These are phyloP conservation scores for Cantharis nigra DNA, from an alignment of 2,888 invertebrate genomes.

Conservation along the genomic window DNA sequence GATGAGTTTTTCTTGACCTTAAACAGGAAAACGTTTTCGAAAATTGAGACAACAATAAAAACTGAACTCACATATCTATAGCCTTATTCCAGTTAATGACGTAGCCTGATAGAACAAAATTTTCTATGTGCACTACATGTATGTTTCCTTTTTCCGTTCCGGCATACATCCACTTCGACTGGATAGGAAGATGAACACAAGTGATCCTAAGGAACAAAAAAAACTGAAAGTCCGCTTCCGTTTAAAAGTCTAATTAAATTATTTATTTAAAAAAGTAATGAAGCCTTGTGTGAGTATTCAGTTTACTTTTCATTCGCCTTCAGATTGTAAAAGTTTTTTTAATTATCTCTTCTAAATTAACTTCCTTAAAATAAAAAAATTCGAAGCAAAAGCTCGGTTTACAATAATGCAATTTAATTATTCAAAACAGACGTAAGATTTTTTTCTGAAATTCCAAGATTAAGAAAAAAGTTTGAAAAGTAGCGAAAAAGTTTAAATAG, in stretches of 20 bases:
- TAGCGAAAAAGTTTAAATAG: not conserved
- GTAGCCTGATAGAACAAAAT: constrained; percentile 95
- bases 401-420: not conserved
- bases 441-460: not conserved
- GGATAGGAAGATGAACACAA: constrained; percentile 91
- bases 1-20: constrained; percentile 93
- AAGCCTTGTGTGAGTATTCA: not conserved
- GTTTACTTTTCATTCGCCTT: not conserved
- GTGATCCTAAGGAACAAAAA: constrained; percentile 79
- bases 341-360: not conserved
- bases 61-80: constrained; percentile 91
- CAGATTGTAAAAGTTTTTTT: not conserved
- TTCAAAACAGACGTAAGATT: not conserved
- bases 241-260: not conserved
- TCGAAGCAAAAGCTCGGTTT: not conserved
- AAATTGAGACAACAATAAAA: not conserved
- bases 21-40: constrained; percentile 49
- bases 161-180: constrained; percentile 98
- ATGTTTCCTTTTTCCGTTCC: constrained; percentile 98
- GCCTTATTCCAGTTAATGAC: constrained; percentile 99
- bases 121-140: constrained; percentile 95
- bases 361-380: not conserved
- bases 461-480: not conserved
- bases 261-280: not conserved
- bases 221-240: not conserved